Evolutionary conservation across 1,140 invertebrate species (phyloP).

Genomic region (Drosophila ercepeae): DNA sequence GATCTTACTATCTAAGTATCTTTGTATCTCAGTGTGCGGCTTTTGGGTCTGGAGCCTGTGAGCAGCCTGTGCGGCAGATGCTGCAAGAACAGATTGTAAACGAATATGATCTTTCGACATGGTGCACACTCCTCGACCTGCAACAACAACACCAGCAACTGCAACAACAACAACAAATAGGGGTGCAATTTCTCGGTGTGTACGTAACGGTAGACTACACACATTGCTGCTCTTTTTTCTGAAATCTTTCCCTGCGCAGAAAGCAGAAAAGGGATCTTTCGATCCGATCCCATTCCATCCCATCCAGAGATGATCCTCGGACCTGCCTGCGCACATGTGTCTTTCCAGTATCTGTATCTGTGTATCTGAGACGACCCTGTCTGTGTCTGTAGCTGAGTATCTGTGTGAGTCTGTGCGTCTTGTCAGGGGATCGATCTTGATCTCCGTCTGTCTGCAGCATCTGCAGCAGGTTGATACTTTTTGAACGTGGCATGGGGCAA

Average conservation of each 20-base stretch:
- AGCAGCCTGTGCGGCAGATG: slow-evolving; percentile 71
- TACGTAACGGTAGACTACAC: slow-evolving; percentile 74
- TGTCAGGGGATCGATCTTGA: slow-evolving; percentile 72
- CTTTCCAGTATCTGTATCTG: slow-evolving; percentile 10
- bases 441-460: slow-evolving; percentile 62
- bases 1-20: no score
- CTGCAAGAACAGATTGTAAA: slow-evolving; percentile 76
- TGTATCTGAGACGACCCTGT: no score
- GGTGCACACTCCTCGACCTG: slow-evolving; percentile 67
- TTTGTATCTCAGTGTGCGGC: slow-evolving; percentile 11
- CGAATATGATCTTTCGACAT: slow-evolving; percentile 80
- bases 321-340: slow-evolving; percentile 67
- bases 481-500: slow-evolving; percentile 72
- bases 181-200: slow-evolving; percentile 76
- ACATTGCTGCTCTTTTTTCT: slow-evolving; percentile 38
- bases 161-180: slow-evolving; percentile 48
- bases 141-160: slow-evolving; percentile 20
- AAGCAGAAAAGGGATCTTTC: slow-evolving; percentile 63
- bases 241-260: slow-evolving; percentile 17
- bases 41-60: slow-evolving; percentile 30
- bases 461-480: slow-evolving; percentile 70
- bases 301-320: slow-evolving; percentile 42
- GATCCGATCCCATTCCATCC: slow-evolving; percentile 26
- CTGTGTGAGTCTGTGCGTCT: slow-evolving; percentile 34
- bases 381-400: no score